Evolutionary conservation across 2,797 vertebrate species (phyloP).

Genomic region (Eulemur albifrons): DNA sequence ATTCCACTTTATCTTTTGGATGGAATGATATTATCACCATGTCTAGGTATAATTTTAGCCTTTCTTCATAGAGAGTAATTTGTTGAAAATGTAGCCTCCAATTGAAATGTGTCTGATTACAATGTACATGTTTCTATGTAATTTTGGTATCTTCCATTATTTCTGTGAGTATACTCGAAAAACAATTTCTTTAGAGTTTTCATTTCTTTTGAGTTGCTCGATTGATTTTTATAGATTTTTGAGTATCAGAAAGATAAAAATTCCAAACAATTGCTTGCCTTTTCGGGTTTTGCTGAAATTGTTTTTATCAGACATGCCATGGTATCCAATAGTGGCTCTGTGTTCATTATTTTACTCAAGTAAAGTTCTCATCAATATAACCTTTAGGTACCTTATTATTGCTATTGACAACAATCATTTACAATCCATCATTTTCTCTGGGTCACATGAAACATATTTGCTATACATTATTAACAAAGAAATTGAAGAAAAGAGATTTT

Average conservation of each 20-base stretch:
- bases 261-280: neutral
- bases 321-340: neutral
- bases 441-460: neutral
- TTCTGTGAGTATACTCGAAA: slow-evolving; percentile 54
- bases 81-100: slow-evolving; percentile 39
- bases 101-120: slow-evolving; percentile 56
- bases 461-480: neutral
- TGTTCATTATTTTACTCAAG: slow-evolving; percentile 3
- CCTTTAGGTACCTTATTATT: neutral
- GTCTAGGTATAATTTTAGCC: slow-evolving; percentile 41
- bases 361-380: slow-evolving; percentile 27
- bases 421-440: neutral
- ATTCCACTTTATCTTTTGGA: slow-evolving; percentile 30
- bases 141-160: slow-evolving; percentile 67
- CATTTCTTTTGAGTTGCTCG: slow-evolving; percentile 12
- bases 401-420: neutral
- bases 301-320: slow-evolving; percentile 1
- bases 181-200: slow-evolving; percentile 62
- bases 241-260: slow-evolving; percentile 26
- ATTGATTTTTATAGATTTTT: slow-evolving; percentile 64
- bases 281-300: slow-evolving; percentile 32
- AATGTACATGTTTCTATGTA: slow-evolving; percentile 1
- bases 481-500: neutral
- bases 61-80: neutral
- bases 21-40: slow-evolving; percentile 54